Conservation (phyloP, 2,113 vertebrate species). For the Gila orcuttii region DNA sequence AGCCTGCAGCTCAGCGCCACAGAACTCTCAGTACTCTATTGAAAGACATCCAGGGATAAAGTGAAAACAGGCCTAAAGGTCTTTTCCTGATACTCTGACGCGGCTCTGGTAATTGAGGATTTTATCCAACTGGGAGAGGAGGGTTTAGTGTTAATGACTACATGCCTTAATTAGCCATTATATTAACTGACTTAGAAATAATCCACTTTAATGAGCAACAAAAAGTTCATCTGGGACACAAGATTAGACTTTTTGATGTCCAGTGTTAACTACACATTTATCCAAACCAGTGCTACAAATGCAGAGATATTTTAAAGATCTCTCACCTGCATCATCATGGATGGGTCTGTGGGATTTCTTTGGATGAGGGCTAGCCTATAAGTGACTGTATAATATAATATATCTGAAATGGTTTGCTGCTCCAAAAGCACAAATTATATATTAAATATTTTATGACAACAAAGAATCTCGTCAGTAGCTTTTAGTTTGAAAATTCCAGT, state of each 20-base stretch:
- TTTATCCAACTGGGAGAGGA: neutral
- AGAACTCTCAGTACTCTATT: neutral
- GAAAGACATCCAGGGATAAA: neutral
- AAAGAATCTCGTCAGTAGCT: neutral
- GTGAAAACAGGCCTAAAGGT: neutral
- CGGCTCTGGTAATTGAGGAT: conserved; percentile 7
- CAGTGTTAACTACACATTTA: neutral
- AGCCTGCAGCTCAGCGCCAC: no score
- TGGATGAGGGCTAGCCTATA: no score
- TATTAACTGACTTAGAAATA: conserved; percentile 14
- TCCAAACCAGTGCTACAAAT: neutral
- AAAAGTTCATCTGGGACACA: conserved; percentile 3
- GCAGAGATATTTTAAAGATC: neutral
- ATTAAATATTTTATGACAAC: neutral
- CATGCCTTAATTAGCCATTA: conserved; percentile 4
- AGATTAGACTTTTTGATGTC: neutral
- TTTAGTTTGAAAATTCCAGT: neutral
- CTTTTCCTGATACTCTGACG: neutral
- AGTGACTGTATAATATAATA: neutral
- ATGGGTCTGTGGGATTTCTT: neutral
- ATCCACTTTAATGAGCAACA: conserved; percentile 32
- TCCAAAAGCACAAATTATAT: no score
- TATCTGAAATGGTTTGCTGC: neutral
- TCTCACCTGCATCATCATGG: neutral
- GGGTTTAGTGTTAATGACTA: conserved; percentile 5